A percentile compares a stretch with the other conserved stretches of the same genome.
These are phyloP conservation scores for Blastobasis lacticolella DNA, from an alignment of 2,888 invertebrate genomes.

Conservation along the genomic window DNA sequence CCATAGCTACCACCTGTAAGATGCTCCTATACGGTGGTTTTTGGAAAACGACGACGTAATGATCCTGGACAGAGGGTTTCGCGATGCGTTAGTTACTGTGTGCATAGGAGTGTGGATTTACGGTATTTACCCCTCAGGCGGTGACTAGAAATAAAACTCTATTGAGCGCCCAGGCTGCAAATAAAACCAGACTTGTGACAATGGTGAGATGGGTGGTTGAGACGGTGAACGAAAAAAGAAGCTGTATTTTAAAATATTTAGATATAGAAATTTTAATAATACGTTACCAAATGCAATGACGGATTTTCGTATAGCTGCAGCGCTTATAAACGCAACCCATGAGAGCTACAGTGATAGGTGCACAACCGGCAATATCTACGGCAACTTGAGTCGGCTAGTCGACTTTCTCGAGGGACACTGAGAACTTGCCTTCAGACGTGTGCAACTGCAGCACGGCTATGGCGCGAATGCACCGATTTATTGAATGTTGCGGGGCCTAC, in stretches of 20 bases:
- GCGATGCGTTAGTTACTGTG: conserved; percentile 8
- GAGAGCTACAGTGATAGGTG: conserved; percentile 5
- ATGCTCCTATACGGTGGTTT: conserved; percentile 2
- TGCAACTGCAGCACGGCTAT: no score
- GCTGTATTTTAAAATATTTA: conserved; percentile 8
- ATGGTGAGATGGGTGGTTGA: conserved; percentile 11
- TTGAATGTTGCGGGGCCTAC: no score
- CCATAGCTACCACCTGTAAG: not conserved
- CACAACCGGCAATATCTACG: conserved; percentile 3
- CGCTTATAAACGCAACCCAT: conserved; percentile 10
- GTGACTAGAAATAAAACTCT: conserved; percentile 7
- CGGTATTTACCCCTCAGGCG: conserved; percentile 8
- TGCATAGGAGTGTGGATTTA: conserved; percentile 9
- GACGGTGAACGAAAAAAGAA: conserved; percentile 10
- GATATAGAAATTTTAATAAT: conserved; percentile 6
- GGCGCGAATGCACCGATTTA: no score
- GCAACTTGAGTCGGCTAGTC: no score
- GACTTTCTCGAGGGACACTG: no score
- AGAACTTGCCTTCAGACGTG: no score
- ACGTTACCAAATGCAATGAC: conserved; percentile 6
- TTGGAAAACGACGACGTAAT: conserved; percentile 9
- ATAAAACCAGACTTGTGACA: conserved; percentile 11
- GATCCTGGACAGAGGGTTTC: conserved; percentile 13
- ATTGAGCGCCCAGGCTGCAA: conserved; percentile 9
- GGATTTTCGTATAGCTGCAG: conserved; percentile 12